phyloP scores from a whole-genome alignment of 2,113 vertebrate genomes.

The Salvelinus alpinus region DNA sequence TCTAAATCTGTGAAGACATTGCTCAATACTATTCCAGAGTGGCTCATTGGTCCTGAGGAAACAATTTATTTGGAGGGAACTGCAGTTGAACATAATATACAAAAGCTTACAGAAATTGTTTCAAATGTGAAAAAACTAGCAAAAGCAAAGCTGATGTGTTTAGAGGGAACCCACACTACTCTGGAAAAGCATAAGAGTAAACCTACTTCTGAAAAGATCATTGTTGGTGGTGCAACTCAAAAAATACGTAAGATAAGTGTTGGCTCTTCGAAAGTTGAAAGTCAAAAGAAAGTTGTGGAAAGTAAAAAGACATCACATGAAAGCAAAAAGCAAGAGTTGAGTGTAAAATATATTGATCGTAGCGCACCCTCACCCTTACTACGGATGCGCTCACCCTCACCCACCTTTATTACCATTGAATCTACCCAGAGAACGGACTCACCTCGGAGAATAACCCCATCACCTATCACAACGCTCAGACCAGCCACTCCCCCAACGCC shows the following conservation, averaged over 20 bases:
- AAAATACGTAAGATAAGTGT: slow-evolving; percentile 70
- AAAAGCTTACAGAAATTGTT: slow-evolving; percentile 72
- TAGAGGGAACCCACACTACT: slow-evolving; percentile 66
- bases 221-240: slow-evolving; percentile 45
- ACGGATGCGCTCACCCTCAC: slow-evolving; percentile 79
- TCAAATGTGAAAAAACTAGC: slow-evolving; percentile 65
- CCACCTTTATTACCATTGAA: slow-evolving; percentile 86
- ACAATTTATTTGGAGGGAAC: slow-evolving; percentile 64
- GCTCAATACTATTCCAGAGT: slow-evolving; percentile 71
- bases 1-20: slow-evolving; percentile 71
- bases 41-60: slow-evolving; percentile 71
- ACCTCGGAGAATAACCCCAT: slow-evolving; percentile 67
- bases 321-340: slow-evolving; percentile 57
- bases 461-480: slow-evolving; percentile 68
- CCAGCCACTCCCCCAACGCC: slow-evolving; percentile 69
- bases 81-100: slow-evolving; percentile 58
- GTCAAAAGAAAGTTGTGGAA: slow-evolving; percentile 47
- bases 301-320: slow-evolving; percentile 62
- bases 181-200: slow-evolving; percentile 71
- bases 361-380: slow-evolving; percentile 67
- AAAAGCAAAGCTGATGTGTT: slow-evolving; percentile 65
- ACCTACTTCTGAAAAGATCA: slow-evolving; percentile 58
- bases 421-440: slow-evolving; percentile 77
- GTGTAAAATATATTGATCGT: slow-evolving; percentile 39
- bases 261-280: slow-evolving; percentile 66